These are phyloP conservation scores for Pogona vitticeps DNA, from an alignment of 2,113 vertebrate genomes.

Conservation along the genomic window DNA sequence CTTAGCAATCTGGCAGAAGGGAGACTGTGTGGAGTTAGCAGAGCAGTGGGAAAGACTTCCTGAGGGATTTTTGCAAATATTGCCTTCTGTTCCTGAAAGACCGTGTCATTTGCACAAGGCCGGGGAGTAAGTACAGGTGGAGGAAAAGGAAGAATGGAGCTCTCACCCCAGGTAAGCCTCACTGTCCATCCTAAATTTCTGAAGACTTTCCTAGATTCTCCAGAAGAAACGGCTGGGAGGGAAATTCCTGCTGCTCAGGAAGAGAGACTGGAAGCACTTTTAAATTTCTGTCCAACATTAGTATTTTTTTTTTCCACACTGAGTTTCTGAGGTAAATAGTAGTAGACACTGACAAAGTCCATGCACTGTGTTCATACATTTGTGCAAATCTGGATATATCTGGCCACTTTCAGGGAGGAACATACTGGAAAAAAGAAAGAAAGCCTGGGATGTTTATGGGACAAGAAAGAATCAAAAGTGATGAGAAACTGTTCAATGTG, in stretches of 20 bases:
- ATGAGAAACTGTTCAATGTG: slow-evolving; percentile 3
- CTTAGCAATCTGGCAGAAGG: neutral
- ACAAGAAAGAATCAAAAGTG: neutral
- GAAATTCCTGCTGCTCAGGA: slow-evolving; percentile 34
- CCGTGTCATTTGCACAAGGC: fast-evolving
- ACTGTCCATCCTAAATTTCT: slow-evolving; percentile 35
- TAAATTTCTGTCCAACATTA: neutral
- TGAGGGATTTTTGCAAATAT: neutral
- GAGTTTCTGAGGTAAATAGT: slow-evolving; percentile 14
- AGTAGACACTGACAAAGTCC: neutral
- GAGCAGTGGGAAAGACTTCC: neutral
- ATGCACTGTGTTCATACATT: too few relatives aligned
- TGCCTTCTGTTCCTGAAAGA: neutral
- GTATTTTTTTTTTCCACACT: neutral
- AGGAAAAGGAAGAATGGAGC: neutral
- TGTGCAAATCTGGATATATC: neutral
- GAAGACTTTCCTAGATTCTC: slow-evolving; percentile 2
- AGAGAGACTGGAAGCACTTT: slow-evolving; percentile 39
- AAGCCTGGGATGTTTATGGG: neutral
- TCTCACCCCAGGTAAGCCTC: slow-evolving; percentile 28
- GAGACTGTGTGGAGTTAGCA: neutral
- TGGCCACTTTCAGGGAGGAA: slow-evolving; percentile 32
- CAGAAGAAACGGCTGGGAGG: slow-evolving; percentile 41
- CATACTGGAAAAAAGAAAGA: slow-evolving; percentile 10
- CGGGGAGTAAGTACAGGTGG: neutral